phyloP scores from a whole-genome alignment of 2,888 invertebrate genomes.

The Sepioteuthis lessoniana region DNA sequence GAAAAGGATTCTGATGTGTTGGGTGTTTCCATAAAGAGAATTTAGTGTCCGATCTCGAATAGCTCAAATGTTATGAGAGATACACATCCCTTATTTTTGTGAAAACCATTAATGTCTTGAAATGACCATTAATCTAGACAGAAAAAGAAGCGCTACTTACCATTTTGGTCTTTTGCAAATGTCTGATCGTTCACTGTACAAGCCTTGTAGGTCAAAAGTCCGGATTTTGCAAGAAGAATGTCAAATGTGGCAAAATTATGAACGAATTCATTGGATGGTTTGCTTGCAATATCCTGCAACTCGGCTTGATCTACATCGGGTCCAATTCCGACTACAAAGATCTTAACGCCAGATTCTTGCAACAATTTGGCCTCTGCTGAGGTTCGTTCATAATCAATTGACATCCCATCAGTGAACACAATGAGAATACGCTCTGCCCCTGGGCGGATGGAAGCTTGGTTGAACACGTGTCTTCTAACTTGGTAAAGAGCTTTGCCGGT shows the following conservation, averaged over 20 bases:
- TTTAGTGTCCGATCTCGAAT: too few relatives aligned
- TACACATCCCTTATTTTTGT: too few relatives aligned
- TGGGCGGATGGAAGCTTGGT: constrained; percentile 46
- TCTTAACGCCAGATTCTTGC: constrained; percentile 53
- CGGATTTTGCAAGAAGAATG: constrained; percentile 54
- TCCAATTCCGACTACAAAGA: constrained; percentile 59
- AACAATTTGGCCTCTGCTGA: constrained; percentile 53
- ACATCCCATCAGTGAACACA: constrained; percentile 60
- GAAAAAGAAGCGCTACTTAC: not conserved
- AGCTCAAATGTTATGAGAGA: too few relatives aligned
- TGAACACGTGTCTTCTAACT: constrained; percentile 54
- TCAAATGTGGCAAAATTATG: constrained; percentile 55
- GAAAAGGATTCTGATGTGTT: too few relatives aligned
- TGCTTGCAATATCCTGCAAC: constrained; percentile 54
- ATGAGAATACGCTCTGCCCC: constrained; percentile 57
- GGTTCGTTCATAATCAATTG: constrained; percentile 52
- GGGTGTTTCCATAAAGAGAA: too few relatives aligned
- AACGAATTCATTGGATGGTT: constrained; percentile 52
- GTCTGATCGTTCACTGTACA: constrained; percentile 50
- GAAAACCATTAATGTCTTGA: too few relatives aligned
- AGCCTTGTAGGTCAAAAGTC: constrained; percentile 56
- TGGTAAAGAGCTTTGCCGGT: constrained; percentile 57
- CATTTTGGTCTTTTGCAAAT: not conserved
- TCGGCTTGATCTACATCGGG: constrained; percentile 52
- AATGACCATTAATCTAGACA: too few relatives aligned